Percentiles rank a stretch among this genome's conserved stretches.
Conservation (phyloP, 2,113 vertebrate genomes). For the Picathartes gymnocephalus region DNA sequence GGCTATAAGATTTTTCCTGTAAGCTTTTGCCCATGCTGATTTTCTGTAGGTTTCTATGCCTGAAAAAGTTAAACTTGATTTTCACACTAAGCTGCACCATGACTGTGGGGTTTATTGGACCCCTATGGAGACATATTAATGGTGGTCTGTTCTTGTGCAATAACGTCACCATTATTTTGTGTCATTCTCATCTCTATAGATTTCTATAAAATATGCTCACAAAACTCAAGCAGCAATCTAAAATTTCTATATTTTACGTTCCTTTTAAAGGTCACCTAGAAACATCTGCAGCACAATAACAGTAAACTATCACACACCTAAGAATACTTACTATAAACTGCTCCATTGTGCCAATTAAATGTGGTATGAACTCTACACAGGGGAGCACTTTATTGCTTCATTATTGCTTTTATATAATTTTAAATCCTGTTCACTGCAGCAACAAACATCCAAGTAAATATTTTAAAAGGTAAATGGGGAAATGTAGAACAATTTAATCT, state of each 20-base stretch:
- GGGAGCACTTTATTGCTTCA: constrained; percentile 34
- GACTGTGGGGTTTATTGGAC: background rate
- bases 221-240: background rate
- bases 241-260: constrained; percentile 26
- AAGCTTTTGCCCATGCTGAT: background rate
- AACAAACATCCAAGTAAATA: constrained; percentile 38
- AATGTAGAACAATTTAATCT: background rate
- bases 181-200: background rate
- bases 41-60: background rate
- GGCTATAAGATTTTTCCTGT: background rate
- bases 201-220: constrained; percentile 1
- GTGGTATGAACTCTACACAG: constrained; percentile 12
- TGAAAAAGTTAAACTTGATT: background rate
- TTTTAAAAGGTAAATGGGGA: constrained; percentile 50
- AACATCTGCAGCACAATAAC: constrained; percentile 32
- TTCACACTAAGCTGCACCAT: background rate
- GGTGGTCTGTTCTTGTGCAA: background rate
- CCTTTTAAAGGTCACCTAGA: constrained; percentile 58
- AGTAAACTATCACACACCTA: constrained; percentile 4
- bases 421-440: constrained; percentile 61
- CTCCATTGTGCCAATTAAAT: constrained; percentile 62
- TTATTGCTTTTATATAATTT: constrained; percentile 61
- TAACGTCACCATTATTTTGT: background rate
- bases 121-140: background rate
- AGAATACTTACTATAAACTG: constrained; percentile 11